phyloP scores from a whole-genome alignment of 1,140 invertebrate species.

The Macrosteles quadrilineatus region DNA sequence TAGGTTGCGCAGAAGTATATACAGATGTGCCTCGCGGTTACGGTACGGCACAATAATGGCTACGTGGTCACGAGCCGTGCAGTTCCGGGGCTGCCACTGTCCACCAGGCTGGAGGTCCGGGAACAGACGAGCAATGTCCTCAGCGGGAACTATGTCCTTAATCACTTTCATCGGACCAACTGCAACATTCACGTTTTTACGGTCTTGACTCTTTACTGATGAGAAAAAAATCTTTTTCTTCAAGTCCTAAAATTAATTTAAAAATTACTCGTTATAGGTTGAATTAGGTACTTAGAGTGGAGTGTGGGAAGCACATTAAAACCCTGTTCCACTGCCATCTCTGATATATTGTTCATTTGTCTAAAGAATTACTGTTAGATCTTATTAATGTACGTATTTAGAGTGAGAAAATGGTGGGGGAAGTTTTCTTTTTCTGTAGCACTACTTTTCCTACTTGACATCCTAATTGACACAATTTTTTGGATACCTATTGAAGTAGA shows the following conservation, averaged over 20 bases:
- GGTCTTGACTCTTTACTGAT: too few relatives aligned
- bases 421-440: too few relatives aligned
- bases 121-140: conserved; percentile 28
- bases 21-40: conserved; percentile 80
- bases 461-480: too few relatives aligned
- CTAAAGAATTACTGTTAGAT: too few relatives aligned
- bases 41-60: conserved; percentile 85
- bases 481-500: too few relatives aligned
- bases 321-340: too few relatives aligned
- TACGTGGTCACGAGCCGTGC: conserved; percentile 73
- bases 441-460: too few relatives aligned
- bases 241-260: background rate
- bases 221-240: background rate
- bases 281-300: too few relatives aligned
- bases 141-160: conserved; percentile 29
- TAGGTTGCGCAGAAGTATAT: conserved; percentile 82
- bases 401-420: too few relatives aligned
- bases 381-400: too few relatives aligned
- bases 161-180: conserved; percentile 38
- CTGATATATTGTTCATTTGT: too few relatives aligned
- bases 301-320: too few relatives aligned
- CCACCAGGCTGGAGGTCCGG: conserved; percentile 64
- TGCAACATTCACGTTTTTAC: conserved; percentile 21
- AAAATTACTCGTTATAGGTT: background rate
- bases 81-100: conserved; percentile 71